Conservation (phyloP, 2,797 vertebrate genomes). For the Antrozous pallidus region DNA sequence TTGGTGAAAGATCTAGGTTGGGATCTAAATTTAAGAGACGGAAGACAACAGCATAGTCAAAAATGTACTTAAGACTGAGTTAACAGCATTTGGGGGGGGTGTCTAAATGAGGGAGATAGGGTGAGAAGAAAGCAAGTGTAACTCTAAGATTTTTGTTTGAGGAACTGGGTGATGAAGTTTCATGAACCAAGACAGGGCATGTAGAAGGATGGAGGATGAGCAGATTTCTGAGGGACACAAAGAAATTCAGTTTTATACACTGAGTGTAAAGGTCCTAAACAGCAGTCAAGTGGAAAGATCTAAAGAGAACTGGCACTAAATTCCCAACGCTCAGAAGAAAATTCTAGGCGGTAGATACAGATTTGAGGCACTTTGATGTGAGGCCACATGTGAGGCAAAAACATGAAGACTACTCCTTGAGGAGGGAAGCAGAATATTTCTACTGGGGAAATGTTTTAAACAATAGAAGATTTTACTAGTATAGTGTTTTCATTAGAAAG, state of each 20-base stretch:
- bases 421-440: not conserved
- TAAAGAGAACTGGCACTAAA: not conserved
- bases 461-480: not conserved
- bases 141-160: not conserved
- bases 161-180: not conserved
- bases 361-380: not conserved
- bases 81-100: not conserved
- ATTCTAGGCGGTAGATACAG: not conserved
- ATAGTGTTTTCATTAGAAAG: not conserved
- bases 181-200: not conserved
- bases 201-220: not conserved
- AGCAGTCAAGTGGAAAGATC: not conserved
- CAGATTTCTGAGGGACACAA: not conserved
- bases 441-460: not conserved
- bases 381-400: not conserved
- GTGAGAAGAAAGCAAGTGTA: not conserved
- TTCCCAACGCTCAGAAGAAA: not conserved
- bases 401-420: not conserved
- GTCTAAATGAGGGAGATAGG: not conserved
- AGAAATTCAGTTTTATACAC: not conserved
- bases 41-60: not conserved
- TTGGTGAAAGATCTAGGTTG: not conserved
- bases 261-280: not conserved
- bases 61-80: not conserved
- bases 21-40: not conserved